Conservation (phyloP, 2,113 vertebrate species). For the Jacana jacana region DNA sequence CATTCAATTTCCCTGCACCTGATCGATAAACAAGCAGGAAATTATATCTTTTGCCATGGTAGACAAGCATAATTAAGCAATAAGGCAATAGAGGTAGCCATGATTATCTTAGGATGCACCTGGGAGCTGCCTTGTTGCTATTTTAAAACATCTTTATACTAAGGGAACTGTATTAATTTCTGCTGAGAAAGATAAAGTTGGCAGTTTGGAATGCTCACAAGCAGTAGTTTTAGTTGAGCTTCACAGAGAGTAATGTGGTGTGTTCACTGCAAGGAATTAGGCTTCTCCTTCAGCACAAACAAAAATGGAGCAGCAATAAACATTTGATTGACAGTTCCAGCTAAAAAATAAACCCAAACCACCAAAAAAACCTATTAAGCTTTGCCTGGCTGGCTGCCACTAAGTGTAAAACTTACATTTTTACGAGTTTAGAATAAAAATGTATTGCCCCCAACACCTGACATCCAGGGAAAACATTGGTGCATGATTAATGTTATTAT, state of each 20-base stretch:
- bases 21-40: conserved; percentile 59
- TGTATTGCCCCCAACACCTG: background rate
- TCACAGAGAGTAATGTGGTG: background rate
- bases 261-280: background rate
- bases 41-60: conserved; percentile 6
- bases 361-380: background rate
- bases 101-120: conserved; percentile 55
- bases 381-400: background rate
- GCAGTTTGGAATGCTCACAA: background rate
- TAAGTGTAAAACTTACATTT: conserved; percentile 13
- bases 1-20: conserved; percentile 44
- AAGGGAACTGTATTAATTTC: conserved; percentile 54
- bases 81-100: conserved; percentile 38
- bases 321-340: conserved; percentile 35
- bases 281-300: conserved; percentile 3
- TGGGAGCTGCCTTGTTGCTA: conserved; percentile 46
- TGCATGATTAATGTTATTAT: conserved; percentile 40
- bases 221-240: conserved; percentile 7
- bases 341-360: background rate
- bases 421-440: conserved; percentile 23
- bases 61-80: conserved; percentile 64
- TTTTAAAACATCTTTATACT: conserved; percentile 60
- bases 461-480: conserved; percentile 3
- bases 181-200: conserved; percentile 45
- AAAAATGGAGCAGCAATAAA: conserved; percentile 21